These are phyloP conservation scores for Sebastes hubbsi DNA, from an alignment of 2,797 vertebrate genomes.

Conservation along the genomic window DNA sequence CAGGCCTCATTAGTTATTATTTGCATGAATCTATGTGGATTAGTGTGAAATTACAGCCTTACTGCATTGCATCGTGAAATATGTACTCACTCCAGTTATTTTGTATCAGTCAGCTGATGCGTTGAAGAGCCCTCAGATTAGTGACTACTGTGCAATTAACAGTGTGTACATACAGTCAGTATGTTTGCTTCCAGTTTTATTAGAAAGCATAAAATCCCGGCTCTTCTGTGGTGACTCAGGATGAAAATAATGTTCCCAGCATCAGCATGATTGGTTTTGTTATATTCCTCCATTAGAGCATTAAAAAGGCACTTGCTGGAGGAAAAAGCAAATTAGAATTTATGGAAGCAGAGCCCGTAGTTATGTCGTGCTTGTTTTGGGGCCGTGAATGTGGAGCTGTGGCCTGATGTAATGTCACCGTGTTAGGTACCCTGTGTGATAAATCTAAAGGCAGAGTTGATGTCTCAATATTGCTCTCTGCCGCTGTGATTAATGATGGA, in stretches of 20 bases:
- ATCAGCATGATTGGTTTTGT: neutral
- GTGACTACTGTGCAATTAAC: neutral
- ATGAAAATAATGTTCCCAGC: neutral
- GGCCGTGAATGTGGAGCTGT: neutral
- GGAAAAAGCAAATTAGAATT: slow-evolving; percentile 6
- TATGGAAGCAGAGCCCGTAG: neutral
- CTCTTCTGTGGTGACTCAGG: slow-evolving; percentile 6
- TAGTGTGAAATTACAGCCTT: neutral
- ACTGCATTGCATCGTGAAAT: neutral
- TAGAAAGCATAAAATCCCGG: neutral
- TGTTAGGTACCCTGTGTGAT: slow-evolving; percentile 22
- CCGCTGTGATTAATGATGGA: slow-evolving; percentile 53
- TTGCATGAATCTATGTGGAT: neutral
- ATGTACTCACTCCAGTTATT: neutral
- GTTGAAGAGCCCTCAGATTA: neutral
- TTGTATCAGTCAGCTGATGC: neutral
- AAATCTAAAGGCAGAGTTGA: slow-evolving; percentile 51
- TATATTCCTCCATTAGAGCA: slow-evolving; percentile 14
- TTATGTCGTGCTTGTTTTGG: neutral
- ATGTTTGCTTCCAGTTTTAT: neutral
- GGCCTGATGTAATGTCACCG: slow-evolving; percentile 46
- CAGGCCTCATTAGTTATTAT: neutral
- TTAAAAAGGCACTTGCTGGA: neutral
- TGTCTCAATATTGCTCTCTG: slow-evolving; percentile 52
- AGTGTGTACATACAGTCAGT: neutral